Evolutionary conservation across 2,888 invertebrate genomes (phyloP).

Genomic region (Mimas tiliae): DNA sequence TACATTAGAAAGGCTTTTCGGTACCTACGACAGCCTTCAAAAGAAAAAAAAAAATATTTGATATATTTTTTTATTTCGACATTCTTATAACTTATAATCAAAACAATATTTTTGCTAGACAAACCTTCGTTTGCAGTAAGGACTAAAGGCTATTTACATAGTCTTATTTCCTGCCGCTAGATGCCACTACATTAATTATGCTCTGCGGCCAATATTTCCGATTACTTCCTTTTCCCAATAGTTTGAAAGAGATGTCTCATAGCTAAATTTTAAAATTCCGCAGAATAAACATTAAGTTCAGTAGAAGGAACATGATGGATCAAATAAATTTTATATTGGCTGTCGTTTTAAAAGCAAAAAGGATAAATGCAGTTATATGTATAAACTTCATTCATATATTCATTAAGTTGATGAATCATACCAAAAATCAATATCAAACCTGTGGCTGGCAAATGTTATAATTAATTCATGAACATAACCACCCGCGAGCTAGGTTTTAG

Average conservation of each 20-base stretch:
- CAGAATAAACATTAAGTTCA: too few relatives aligned
- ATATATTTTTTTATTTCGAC: not conserved
- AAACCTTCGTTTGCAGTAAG: not conserved
- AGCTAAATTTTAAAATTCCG: too few relatives aligned
- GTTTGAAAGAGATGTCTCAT: too few relatives aligned
- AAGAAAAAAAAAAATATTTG: not conserved
- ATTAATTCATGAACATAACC: constrained; percentile 39
- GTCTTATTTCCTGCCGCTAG: not conserved
- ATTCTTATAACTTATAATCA: not conserved
- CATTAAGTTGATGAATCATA: constrained; percentile 24
- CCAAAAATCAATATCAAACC: constrained; percentile 29
- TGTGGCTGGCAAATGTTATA: constrained; percentile 31
- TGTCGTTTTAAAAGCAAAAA: too few relatives aligned
- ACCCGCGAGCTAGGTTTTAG: not conserved
- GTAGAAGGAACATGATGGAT: too few relatives aligned
- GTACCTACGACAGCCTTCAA: too few relatives aligned
- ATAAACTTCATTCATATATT: not conserved
- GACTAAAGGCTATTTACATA: not conserved
- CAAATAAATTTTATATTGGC: too few relatives aligned
- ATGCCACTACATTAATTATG: not conserved
- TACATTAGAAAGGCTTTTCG: too few relatives aligned
- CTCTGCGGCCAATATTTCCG: not conserved
- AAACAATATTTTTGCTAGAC: not conserved
- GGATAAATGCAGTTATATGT: too few relatives aligned
- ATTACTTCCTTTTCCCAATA: not conserved